Base-by-base conservation (phyloP, 2,797 vertebrate species). In the Sebastes ruberrimus region DNA sequence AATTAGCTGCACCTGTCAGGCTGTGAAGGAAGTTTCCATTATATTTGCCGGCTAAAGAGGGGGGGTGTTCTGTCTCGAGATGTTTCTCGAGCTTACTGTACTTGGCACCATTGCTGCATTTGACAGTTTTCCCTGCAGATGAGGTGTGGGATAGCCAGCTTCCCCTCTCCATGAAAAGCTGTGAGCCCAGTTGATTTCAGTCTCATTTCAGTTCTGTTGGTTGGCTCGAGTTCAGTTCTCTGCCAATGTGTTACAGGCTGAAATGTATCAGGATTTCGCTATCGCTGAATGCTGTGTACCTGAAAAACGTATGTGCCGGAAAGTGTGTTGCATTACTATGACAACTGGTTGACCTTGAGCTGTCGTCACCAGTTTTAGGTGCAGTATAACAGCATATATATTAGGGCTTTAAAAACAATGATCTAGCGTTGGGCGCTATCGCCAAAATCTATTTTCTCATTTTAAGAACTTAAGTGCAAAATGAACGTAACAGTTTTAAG, bases 401-500 rank as follows among this genome's bases (percentile, higher is more conserved):
- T 22, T 6, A 0, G 52, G 52, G n/a, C 52, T 53, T 53, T 53
- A 53, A 53, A 10, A 0, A 20, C 46, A 49, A 49, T 49, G 3
- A 49, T 49, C 6, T 49, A 49, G 18, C 7, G 18, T 0, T 20
- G 46, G 18, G 46, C 46, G 18, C 0, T 49, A 49, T 49, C 6
- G 0, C 7, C 46, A 49, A 49, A 4, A 9, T 49, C 46, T 49
- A 20, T 49, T 49, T 49, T 49, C 7, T 49, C 46, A 20, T 49
- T 20, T 49, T 20, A 49, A 9, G 46, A 20, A 9, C 46, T 49
- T 46, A 0, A 46, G 42, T 18, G 42, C 42, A 46, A 46, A 46
- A 46, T 18, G 0, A 46, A 18, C 7, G 16, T 46, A 46, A 46
- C 16, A 46, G 0, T 46, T 46, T 46, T 46, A 46, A 46, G 42